Percentiles rank a stretch among this genome's conserved stretches.
Evolutionary conservation across 2,888 invertebrate species (phyloP).

Genomic region (Timema podura): DNA sequence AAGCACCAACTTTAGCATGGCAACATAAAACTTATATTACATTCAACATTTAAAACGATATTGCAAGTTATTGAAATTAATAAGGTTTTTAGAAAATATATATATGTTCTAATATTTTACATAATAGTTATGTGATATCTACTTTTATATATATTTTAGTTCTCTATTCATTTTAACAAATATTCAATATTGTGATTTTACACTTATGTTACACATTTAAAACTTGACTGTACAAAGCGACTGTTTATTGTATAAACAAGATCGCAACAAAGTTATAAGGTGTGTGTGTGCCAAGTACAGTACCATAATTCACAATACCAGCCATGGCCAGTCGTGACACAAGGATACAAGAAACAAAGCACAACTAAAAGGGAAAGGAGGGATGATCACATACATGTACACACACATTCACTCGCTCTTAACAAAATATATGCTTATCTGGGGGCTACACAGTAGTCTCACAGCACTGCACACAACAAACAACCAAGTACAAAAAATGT

Average conservation of each 20-base stretch:
- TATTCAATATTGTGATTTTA: slow-evolving; percentile 3
- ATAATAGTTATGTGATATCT: slow-evolving; percentile 27
- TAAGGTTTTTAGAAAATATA: slow-evolving; percentile 32
- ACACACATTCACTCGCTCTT: slow-evolving; percentile 24
- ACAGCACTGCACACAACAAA: slow-evolving; percentile 28
- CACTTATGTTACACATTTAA: background rate
- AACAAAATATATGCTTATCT: slow-evolving; percentile 31
- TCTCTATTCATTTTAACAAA: slow-evolving; percentile 13
- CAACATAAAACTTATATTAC: slow-evolving; percentile 31
- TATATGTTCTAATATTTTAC: slow-evolving; percentile 28
- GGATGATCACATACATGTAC: slow-evolving; percentile 11
- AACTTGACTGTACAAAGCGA: background rate
- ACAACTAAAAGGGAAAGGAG: slow-evolving; percentile 28
- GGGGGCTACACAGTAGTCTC: slow-evolving; percentile 31
- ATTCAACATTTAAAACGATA: slow-evolving; percentile 29
- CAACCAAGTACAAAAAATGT: slow-evolving; percentile 26
- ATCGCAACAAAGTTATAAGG: background rate
- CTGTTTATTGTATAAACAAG: slow-evolving; percentile 9
- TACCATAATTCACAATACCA: slow-evolving; percentile 15
- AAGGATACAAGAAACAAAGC: slow-evolving; percentile 24
- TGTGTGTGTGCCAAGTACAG: slow-evolving; percentile 20
- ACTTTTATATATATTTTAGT: slow-evolving; percentile 19
- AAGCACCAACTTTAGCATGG: slow-evolving; percentile 32
- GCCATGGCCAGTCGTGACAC: too few species aligned
- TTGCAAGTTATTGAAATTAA: slow-evolving; percentile 30